Percentiles rank a stretch among this genome's conserved stretches.
These are phyloP conservation scores for Barnardius zonarius DNA, from an alignment of 2,113 vertebrate species.

Conservation along the genomic window DNA sequence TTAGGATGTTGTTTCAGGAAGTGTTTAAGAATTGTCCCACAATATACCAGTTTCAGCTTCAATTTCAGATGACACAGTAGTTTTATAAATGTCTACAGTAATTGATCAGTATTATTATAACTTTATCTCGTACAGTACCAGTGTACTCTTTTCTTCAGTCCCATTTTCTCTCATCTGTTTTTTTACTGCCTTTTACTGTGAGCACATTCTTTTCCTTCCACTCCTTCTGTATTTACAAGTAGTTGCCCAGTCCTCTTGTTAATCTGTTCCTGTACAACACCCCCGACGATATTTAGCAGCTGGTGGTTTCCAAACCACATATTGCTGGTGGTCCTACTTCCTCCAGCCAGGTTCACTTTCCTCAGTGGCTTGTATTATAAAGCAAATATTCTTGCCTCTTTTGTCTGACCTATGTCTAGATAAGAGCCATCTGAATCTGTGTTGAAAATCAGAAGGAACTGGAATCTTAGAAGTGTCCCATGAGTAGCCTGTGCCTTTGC, in stretches of 20 bases:
- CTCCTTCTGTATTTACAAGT: background rate
- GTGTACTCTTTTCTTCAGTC: background rate
- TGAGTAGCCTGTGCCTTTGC: background rate
- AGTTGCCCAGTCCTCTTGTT: background rate
- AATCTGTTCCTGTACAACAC: background rate
- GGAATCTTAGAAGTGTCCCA: background rate
- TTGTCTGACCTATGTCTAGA: background rate
- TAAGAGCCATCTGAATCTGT: background rate
- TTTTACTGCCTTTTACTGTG: background rate
- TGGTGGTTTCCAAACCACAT: background rate
- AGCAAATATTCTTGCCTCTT: background rate
- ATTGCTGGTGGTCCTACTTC: background rate
- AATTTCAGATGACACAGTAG: background rate
- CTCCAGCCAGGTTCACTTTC: background rate
- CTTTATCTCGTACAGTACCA: background rate
- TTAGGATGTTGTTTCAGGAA: background rate
- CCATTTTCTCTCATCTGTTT: background rate
- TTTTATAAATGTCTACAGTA: background rate
- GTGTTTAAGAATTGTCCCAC: background rate
- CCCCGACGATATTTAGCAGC: background rate
- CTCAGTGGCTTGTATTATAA: background rate
- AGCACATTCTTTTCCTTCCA: background rate
- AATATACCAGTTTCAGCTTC: background rate
- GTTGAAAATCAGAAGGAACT: background rate
- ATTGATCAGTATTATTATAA: background rate